Conservation (phyloP, 2,797 vertebrate species). For the Anguilla anguilla region DNA sequence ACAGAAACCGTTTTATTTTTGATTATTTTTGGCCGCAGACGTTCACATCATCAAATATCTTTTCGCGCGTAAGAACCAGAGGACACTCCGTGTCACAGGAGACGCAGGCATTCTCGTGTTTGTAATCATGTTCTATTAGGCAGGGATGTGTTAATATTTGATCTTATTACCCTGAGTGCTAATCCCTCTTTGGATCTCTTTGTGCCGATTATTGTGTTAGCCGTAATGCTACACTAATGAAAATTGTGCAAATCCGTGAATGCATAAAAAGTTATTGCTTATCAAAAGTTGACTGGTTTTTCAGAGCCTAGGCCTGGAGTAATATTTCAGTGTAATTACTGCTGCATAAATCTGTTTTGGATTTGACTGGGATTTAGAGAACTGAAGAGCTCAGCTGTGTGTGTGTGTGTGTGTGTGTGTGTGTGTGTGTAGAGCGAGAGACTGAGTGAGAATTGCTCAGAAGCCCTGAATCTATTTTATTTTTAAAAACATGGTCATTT, state of each 20-base stretch:
- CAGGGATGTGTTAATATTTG: background rate
- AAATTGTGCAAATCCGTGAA: slow-evolving; percentile 8
- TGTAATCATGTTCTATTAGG: slow-evolving; percentile 2
- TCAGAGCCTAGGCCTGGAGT: background rate
- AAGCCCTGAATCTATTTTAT: no score
- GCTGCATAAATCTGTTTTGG: background rate
- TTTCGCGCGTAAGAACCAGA: background rate
- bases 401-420: background rate
- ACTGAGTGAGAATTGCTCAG: no score
- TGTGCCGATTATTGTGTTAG: background rate
- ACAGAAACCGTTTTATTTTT: background rate
- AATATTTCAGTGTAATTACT: background rate
- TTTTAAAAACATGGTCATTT: no score
- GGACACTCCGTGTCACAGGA: background rate
- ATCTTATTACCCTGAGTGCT: background rate
- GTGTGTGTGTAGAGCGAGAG: background rate
- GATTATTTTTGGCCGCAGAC: background rate
- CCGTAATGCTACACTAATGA: background rate
- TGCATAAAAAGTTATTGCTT: background rate
- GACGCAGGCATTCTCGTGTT: background rate
- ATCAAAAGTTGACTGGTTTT: slow-evolving; percentile 7
- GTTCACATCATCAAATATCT: background rate
- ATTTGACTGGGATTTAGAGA: background rate
- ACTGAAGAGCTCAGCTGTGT: background rate
- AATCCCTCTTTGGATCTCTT: background rate